A percentile compares a stretch with the other conserved stretches of the same genome.
phyloP scores from a whole-genome alignment of 2,797 vertebrate genomes.

The Pseudochirops corinnae region DNA sequence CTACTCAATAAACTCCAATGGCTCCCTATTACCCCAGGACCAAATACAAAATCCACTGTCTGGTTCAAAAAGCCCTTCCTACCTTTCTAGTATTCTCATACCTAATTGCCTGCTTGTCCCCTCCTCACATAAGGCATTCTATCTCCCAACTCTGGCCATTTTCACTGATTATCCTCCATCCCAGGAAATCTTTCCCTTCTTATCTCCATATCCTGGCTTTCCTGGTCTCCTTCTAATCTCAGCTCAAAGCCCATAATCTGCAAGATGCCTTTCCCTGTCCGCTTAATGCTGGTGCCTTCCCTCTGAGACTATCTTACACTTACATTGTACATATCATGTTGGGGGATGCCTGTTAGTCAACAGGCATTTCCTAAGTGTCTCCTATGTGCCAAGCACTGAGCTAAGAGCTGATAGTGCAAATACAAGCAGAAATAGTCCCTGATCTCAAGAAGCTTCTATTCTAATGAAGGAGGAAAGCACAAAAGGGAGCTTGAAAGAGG shows the following conservation, averaged over 20 bases:
- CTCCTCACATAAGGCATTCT: not conserved
- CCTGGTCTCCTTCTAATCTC: not conserved
- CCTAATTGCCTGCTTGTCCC: not conserved
- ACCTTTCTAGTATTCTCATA: not conserved
- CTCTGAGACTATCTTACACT: not conserved
- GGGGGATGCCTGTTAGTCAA: not conserved
- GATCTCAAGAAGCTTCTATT: not conserved
- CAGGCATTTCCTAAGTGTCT: not conserved
- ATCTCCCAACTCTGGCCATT: not conserved
- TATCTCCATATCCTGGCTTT: not conserved
- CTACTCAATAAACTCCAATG: not conserved
- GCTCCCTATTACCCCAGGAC: not conserved
- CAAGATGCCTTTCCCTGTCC: not conserved
- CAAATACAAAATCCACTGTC: not conserved
- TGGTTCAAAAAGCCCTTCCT: not conserved
- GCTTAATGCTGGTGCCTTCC: not conserved
- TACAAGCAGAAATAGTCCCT: not conserved
- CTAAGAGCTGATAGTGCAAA: not conserved
- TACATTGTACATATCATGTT: not conserved
- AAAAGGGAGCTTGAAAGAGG: not conserved
- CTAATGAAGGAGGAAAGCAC: not conserved
- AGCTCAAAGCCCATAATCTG: not conserved
- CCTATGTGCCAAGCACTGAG: not conserved
- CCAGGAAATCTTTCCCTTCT: not conserved
- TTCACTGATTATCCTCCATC: not conserved